These are phyloP conservation scores for Motacilla alba DNA, from an alignment of 2,113 vertebrate species.

Conservation along the genomic window DNA sequence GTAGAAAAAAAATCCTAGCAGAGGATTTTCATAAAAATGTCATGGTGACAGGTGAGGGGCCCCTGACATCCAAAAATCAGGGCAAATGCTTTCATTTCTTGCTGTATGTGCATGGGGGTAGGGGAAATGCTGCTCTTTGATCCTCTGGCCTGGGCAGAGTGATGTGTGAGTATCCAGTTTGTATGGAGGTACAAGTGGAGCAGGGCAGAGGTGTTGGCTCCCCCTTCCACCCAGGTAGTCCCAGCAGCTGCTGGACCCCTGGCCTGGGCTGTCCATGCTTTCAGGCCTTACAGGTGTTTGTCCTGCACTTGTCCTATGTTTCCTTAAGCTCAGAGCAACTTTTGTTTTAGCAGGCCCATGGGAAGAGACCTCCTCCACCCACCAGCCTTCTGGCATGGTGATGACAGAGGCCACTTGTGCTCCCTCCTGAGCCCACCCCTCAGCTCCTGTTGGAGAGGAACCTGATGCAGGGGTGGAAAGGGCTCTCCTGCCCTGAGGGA, in stretches of 20 bases:
- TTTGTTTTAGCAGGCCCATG: background rate
- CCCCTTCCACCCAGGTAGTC: background rate
- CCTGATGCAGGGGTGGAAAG: background rate
- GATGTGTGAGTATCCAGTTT: background rate
- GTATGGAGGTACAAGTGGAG: accelerated
- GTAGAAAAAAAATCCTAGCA: too few relatives aligned
- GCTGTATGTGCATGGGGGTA: accelerated
- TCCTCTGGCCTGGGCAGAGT: background rate
- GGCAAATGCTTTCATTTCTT: background rate
- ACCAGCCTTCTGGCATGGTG: background rate
- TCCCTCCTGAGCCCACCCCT: background rate
- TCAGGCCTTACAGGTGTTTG: background rate
- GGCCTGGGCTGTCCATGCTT: background rate
- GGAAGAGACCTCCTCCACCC: background rate
- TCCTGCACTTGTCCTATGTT: background rate
- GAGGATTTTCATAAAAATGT: too few relatives aligned
- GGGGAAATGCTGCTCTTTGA: background rate
- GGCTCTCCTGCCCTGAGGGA: background rate
- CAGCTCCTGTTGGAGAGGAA: background rate
- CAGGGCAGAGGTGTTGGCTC: background rate
- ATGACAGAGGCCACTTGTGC: background rate
- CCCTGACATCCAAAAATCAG: background rate
- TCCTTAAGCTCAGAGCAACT: background rate
- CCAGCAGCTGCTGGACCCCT: background rate
- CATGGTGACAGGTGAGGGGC: conserved; percentile 78